Percentiles rank a stretch among this genome's conserved stretches.
Conservation (phyloP, 35 echinoderm and acorn worm genomes). For the Lytechinus variegatus region DNA sequence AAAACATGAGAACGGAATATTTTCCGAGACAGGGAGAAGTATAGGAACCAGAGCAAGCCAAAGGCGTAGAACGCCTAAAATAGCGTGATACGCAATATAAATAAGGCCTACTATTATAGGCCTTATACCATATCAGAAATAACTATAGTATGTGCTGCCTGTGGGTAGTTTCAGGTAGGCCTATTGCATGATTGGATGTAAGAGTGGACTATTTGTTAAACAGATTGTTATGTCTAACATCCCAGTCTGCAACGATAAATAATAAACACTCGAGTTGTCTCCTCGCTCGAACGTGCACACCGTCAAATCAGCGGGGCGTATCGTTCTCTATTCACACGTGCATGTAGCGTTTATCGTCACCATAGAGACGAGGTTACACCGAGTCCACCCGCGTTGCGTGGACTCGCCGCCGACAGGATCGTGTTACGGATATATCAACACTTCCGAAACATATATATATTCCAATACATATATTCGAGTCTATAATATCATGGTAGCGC, state of each 20-base stretch:
- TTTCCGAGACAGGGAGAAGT: no score
- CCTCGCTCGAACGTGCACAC: not conserved
- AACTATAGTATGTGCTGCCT: no score
- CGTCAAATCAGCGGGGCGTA: not conserved
- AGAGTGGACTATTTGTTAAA: not conserved
- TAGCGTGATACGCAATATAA: no score
- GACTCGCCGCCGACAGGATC: not conserved
- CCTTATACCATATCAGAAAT: no score
- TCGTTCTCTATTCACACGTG: not conserved
- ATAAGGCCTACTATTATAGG: no score
- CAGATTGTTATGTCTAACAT: not conserved
- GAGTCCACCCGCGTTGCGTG: not conserved
- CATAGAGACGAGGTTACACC: not conserved
- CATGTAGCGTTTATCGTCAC: not conserved
- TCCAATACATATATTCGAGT: no score
- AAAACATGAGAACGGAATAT: no score
- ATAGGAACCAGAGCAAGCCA: no score
- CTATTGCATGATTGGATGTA: no score
- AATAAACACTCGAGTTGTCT: not conserved
- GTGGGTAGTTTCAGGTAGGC: no score
- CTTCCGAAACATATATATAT: not conserved
- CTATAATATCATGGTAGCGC: not conserved
- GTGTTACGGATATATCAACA: not conserved
- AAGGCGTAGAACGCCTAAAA: no score
- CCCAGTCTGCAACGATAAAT: not conserved